phyloP scores from a whole-genome alignment of 2,113 vertebrate genomes.

The Hemibagrus wyckioides region DNA sequence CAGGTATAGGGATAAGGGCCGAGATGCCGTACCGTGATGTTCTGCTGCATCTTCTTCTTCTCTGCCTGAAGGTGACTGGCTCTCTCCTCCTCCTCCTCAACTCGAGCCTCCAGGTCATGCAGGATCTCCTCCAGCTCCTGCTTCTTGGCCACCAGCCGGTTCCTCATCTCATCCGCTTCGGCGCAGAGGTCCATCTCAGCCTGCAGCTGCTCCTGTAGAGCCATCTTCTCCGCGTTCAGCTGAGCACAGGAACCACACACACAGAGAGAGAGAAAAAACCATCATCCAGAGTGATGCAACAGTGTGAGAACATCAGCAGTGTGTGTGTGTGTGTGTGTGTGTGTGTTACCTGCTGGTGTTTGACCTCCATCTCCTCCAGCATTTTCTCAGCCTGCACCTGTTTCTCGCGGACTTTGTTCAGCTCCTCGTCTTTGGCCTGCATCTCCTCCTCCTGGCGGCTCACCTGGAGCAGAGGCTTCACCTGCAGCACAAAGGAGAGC shows the following conservation, averaged over 20 bases:
- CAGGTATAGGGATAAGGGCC: background rate
- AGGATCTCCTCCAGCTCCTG: conserved; percentile 98
- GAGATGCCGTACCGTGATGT: conserved; percentile 79
- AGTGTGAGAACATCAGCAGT: background rate
- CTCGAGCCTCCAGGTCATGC: conserved; percentile 92
- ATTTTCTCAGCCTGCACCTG: conserved; percentile 84
- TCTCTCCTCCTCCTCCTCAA: conserved; percentile 96
- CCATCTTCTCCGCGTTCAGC: conserved; percentile 88
- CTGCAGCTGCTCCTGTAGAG: conserved; percentile 96
- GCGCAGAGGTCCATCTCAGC: conserved; percentile 95
- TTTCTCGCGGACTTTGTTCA: conserved; percentile 87
- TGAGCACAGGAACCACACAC: conserved; percentile 54
- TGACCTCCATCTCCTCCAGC: conserved; percentile 82
- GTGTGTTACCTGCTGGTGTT: conserved; percentile 83
- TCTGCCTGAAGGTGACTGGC: conserved; percentile 83
- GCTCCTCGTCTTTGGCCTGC: conserved; percentile 93
- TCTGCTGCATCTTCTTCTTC: conserved; percentile 98
- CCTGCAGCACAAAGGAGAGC: conserved; percentile 67
- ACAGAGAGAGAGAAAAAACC: background rate
- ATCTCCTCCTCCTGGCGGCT: conserved; percentile 97
- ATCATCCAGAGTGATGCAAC: background rate
- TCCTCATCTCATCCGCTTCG: conserved; percentile 94
- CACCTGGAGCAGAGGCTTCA: conserved; percentile 95
- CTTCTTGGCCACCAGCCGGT: conserved; percentile 90
- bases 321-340: background rate